Evolutionary conservation across 2,797 vertebrate species (phyloP), one percentile per base, ranked within the genome.

Genomic region (Molossus alvarezi): DNA sequence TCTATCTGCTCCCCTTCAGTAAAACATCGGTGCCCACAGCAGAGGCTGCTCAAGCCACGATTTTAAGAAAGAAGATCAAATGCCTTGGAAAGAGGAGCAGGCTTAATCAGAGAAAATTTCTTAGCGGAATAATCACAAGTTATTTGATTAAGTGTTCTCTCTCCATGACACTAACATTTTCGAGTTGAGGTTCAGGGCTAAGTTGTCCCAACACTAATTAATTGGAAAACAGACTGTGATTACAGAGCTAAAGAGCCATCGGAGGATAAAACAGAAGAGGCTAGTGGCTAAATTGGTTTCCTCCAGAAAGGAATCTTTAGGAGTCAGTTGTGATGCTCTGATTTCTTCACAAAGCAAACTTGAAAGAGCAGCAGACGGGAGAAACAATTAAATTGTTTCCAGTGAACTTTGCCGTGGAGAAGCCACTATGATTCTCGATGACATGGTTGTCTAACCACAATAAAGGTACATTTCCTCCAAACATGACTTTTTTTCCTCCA

Each of bases 191-290:
- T 89, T 87, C 80, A 73, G 57, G 45, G 53, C 76, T 94, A 72
- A 96, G 76, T 93, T 97, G 93, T 73, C 84, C 82, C 95, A 95
- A 96, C 65, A 95, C 84, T 92, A 96, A 97, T 97, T 96, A 96
- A 83, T 72, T 67, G 58, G 83, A 83, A 97, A 97, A 84, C 71
- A 96, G 89, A 48, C 77, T 96, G 60, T 88, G 83, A 95, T 95
- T 91, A 94, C 48, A 73, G 69, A 90, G 55, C 55, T 95, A 60
- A 88, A 83, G 92, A 15, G 14, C 55, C 69, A 67, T 82, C 29
- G 72, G 90, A 88, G n/a, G 20, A 25, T 58, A 87, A 87, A 84
- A 85, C 12, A 85, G 55, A 92, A 91, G 72, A 73, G 51, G 33
- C 14, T 72, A 20, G 21, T 72, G 64, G 6, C 33, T 82, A 86